Percentiles rank a stretch among this genome's conserved stretches.
Evolutionary conservation across 2,797 vertebrate species (phyloP).

Genomic region (Oreonectes daqikongensis): DNA sequence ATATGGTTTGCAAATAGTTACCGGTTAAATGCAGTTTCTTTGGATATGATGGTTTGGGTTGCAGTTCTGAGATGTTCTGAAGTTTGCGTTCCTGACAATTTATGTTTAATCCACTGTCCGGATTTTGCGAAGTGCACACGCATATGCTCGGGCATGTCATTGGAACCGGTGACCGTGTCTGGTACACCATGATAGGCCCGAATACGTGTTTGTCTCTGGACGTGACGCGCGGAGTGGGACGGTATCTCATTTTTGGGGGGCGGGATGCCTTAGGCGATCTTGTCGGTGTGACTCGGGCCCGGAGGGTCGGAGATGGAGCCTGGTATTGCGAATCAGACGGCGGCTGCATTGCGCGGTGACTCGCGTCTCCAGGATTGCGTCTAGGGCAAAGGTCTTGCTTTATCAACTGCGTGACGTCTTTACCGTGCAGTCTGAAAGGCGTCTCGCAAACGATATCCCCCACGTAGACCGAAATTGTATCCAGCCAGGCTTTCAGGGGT

Average conservation of each 20-base stretch:
- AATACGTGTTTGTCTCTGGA: slow-evolving; percentile 94
- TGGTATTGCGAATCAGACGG: slow-evolving; percentile 83
- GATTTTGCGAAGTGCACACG: slow-evolving; percentile 91
- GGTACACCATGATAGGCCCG: slow-evolving; percentile 98
- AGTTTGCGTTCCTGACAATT: slow-evolving; percentile 97
- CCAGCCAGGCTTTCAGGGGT: slow-evolving; percentile 94
- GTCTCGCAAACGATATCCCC: slow-evolving; percentile 97
- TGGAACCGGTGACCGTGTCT: slow-evolving; percentile 93
- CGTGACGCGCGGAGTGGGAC: slow-evolving; percentile 88
- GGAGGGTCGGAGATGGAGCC: slow-evolving; percentile 81
- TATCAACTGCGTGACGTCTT: slow-evolving; percentile 94
- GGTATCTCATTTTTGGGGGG: slow-evolving; percentile 90
- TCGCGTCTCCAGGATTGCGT: slow-evolving; percentile 82
- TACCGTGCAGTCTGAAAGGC: slow-evolving; percentile 93
- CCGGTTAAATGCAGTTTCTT: slow-evolving; percentile 98
- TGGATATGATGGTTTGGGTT: slow-evolving; percentile 90
- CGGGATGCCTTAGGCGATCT: slow-evolving; percentile 88
- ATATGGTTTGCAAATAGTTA: slow-evolving; percentile 92
- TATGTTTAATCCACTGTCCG: slow-evolving; percentile 92
- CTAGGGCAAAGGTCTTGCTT: slow-evolving; percentile 95
- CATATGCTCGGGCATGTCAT: slow-evolving; percentile 90
- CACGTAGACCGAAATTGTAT: slow-evolving; percentile 95
- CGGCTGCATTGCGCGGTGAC: slow-evolving; percentile 78
- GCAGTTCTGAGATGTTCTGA: slow-evolving; percentile 91
- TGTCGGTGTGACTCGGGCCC: slow-evolving; percentile 84